Conservation (phyloP, 2,113 vertebrate genomes). For the Elgaria multicarinata region DNA sequence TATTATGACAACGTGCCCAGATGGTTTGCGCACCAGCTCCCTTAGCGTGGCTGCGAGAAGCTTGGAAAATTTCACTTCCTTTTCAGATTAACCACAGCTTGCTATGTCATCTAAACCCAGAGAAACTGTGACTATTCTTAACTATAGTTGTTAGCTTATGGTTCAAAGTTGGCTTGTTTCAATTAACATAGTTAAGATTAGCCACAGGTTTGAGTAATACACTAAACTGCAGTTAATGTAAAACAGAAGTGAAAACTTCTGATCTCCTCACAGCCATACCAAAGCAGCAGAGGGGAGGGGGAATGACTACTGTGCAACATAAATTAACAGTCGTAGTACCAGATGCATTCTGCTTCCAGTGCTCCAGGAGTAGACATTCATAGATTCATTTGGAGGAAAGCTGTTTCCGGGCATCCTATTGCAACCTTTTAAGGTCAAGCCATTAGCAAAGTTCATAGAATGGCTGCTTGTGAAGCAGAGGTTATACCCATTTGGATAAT, state of each 20-base stretch:
- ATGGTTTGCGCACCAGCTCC: neutral
- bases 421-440: conserved; percentile 73
- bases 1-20: neutral
- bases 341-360: conserved; percentile 86
- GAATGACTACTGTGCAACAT: neutral
- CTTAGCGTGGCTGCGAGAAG: neutral
- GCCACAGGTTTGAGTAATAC: neutral
- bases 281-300: neutral
- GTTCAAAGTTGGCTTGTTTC: neutral
- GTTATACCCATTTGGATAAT: conserved; percentile 73
- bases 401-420: conserved; percentile 73
- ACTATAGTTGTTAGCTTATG: neutral
- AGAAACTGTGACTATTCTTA: neutral
- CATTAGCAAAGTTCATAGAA: conserved; percentile 75
- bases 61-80: neutral
- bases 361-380: conserved; percentile 72
- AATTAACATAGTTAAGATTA: neutral
- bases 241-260: no score
- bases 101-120: neutral
- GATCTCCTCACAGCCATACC: neutral
- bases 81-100: neutral
- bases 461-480: conserved; percentile 76
- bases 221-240: neutral
- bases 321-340: conserved; percentile 80
- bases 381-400: conserved; percentile 73